phyloP scores from a whole-genome alignment of 37 sponge, comb jelly and placozoan species.

The Spongilla lacustris region DNA sequence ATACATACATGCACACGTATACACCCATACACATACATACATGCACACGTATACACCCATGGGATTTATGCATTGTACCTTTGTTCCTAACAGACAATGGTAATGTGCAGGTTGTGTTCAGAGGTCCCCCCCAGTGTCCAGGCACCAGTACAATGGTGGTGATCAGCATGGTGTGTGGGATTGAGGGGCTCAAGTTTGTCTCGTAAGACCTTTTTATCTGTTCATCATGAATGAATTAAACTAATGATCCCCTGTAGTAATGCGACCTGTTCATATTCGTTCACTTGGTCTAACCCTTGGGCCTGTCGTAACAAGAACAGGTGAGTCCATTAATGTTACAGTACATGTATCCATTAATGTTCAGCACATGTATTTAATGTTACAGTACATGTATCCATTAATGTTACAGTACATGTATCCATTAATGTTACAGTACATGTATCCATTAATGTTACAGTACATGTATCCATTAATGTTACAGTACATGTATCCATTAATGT shows the following conservation, averaged over 20 bases:
- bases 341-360: conserved; percentile 8
- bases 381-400: no score
- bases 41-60: background rate
- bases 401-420: background rate
- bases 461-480: no score
- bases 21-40: background rate
- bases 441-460: no score
- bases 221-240: no score
- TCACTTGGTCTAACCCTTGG: conserved; percentile 44
- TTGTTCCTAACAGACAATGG: conserved; percentile 5
- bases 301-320: conserved; percentile 32
- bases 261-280: conserved; percentile 13
- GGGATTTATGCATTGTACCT: background rate
- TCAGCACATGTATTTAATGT: no score
- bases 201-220: no score
- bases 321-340: conserved; percentile 1
- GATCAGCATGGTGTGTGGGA: conserved; percentile 30
- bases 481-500: no score
- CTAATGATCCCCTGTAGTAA: background rate
- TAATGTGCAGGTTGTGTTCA: conserved; percentile 17
- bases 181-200: background rate
- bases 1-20: background rate
- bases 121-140: conserved; percentile 12
- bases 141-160: conserved; percentile 4
- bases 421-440: no score